Evolutionary conservation across 2,113 vertebrate species (phyloP).

Genomic region (Dasyurus viverrinus): DNA sequence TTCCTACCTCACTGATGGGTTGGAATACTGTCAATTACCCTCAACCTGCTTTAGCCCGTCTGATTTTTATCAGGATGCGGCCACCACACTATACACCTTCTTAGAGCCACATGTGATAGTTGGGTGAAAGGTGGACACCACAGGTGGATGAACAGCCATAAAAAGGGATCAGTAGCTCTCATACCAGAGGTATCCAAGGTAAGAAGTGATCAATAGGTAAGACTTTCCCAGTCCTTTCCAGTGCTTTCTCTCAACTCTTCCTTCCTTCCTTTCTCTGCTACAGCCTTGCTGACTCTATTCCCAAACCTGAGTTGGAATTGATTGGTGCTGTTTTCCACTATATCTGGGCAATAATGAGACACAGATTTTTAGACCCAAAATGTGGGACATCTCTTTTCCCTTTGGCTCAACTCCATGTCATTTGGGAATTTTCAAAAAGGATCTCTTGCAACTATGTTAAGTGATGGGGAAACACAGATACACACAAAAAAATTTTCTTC

Average conservation of each 20-base stretch:
- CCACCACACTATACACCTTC: neutral
- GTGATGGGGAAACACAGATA: no score
- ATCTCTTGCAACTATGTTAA: neutral
- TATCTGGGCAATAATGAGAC: neutral
- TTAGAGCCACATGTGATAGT: neutral
- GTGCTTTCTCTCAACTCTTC: neutral
- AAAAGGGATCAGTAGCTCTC: neutral
- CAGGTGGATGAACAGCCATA: neutral
- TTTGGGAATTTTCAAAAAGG: neutral
- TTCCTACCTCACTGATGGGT: neutral
- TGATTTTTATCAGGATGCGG: neutral
- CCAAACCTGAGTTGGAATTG: no score
- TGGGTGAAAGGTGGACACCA: neutral
- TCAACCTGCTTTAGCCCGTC: neutral
- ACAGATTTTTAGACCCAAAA: neutral
- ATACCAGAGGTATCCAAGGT: neutral
- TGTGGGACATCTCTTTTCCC: neutral
- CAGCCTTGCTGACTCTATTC: no score
- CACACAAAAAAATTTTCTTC: no score
- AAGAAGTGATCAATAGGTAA: neutral
- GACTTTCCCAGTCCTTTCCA: neutral
- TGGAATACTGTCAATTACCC: neutral
- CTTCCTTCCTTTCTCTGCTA: neutral
- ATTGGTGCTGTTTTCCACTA: no score
- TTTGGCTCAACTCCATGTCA: neutral